Evolutionary conservation across 2,888 invertebrate genomes (phyloP), one percentile per base, ranked within the genome.

Genomic region (Calameuta filiformis): DNA sequence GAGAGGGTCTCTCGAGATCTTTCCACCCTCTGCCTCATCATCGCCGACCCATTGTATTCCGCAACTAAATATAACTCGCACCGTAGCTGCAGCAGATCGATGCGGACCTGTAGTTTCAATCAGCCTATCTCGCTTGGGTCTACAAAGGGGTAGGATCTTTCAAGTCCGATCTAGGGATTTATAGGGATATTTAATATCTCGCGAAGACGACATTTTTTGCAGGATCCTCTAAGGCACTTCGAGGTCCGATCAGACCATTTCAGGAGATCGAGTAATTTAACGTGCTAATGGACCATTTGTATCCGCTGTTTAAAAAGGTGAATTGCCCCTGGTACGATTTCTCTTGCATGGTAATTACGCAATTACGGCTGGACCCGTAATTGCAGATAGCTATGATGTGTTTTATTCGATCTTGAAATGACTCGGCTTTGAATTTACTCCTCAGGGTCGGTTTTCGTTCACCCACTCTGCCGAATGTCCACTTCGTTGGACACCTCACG

Each of bases 291-390:
- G 23, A 9, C 56, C 56, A 56, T 56, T 23, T 56, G 9, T 9
- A 56, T 23, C 56, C 23, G 15, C 30, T 3, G 35, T 77, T 56
- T 23, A 75, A 74, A 77, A 74, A 74, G 23, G 23, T 33, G 35
- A 37, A 35, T 35, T 30, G 1, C 74, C 34, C 23, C 76, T 79
- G 69, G 35, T 40, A 78, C 77, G 78, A 79, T 81, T 79, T 78
- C 80, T 80, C 75, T 76, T 68, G 37, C 68, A 76, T 77, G 77
- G 76, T 79, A 84, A 84, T 84, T 83, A 83, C 79, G 81, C 82
- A 80, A 83, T 83, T 81, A 84, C 80, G 56, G 79, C 56, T 74
- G 78, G 76, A 56, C 75, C 75, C 71, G 80, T 81, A 82, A 82
- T 83, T 83, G 76, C 79, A 75, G 77, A 80, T 77, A 79, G 76